These are phyloP conservation scores for Pluvialis apricaria DNA, from an alignment of 2,113 vertebrate genomes.

Conservation along the genomic window DNA sequence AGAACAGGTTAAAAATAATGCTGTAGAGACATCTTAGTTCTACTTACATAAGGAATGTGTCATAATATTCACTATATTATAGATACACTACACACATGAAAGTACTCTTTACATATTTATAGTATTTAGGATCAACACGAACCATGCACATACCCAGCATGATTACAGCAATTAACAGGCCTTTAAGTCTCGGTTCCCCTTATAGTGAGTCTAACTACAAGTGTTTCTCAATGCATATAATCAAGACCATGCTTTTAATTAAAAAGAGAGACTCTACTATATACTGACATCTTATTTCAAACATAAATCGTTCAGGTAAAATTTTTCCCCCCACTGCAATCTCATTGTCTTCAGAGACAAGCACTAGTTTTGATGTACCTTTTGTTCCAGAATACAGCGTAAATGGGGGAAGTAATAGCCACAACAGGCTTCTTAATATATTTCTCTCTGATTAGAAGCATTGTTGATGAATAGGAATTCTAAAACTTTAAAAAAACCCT, in stretches of 20 bases:
- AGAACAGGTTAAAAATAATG: neutral
- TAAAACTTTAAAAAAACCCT: neutral
- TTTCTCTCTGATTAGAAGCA: neutral
- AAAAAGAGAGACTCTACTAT: neutral
- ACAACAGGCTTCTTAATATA: neutral
- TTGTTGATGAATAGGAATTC: neutral
- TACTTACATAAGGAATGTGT: neutral
- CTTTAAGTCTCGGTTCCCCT: neutral
- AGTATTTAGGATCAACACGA: neutral
- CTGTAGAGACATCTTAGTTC: neutral
- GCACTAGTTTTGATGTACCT: neutral
- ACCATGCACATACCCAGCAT: neutral
- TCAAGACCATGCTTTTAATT: neutral
- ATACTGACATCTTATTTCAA: neutral
- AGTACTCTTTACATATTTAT: neutral
- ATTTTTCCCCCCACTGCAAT: neutral
- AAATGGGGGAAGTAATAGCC: neutral
- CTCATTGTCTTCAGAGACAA: neutral
- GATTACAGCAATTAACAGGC: neutral
- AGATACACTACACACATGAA: neutral
- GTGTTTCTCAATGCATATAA: neutral
- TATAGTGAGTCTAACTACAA: neutral
- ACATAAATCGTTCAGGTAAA: accelerated
- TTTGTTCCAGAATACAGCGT: neutral
- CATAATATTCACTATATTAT: neutral